A percentile compares a stretch with the other conserved stretches of the same genome.
Conservation (phyloP, 2,113 vertebrate genomes). For the Seriola quinqueradiata region DNA sequence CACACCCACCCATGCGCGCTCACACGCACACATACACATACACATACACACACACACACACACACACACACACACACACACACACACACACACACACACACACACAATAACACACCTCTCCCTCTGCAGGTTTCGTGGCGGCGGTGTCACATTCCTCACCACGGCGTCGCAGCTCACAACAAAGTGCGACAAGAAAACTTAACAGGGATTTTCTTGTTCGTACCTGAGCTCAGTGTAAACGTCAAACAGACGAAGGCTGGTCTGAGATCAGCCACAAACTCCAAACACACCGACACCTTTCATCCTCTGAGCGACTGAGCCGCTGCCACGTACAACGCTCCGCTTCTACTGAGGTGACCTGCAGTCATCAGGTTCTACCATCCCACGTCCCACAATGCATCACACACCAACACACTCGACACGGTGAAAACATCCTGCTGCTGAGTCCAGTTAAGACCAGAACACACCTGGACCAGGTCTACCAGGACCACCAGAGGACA, state of each 20-base stretch:
- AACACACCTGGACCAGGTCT: neutral
- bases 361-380: neutral
- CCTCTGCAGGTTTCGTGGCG: conserved; percentile 75
- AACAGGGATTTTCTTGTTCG: conserved; percentile 91
- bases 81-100: conserved; percentile 65
- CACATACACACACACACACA: neutral
- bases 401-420: too few relatives aligned
- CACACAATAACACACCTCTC: conserved; percentile 1
- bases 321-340: conserved; percentile 16
- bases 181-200: conserved; percentile 88
- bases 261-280: conserved; percentile 38
- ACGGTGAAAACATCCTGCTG: too few relatives aligned
- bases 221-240: conserved; percentile 80
- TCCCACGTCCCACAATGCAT: too few relatives aligned
- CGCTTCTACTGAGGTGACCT: neutral
- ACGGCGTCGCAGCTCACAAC: conserved; percentile 77
- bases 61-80: neutral
- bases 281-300: conserved; percentile 45
- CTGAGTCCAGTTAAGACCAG: too few relatives aligned
- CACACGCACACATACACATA: too few relatives aligned
- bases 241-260: conserved; percentile 65
- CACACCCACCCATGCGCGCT: too few relatives aligned
- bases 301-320: conserved; percentile 36
- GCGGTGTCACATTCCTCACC: conserved; percentile 84
- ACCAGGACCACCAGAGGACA: too few relatives aligned